Conservation (phyloP, 2,113 vertebrate genomes). For the Mesitornis unicolor region DNA sequence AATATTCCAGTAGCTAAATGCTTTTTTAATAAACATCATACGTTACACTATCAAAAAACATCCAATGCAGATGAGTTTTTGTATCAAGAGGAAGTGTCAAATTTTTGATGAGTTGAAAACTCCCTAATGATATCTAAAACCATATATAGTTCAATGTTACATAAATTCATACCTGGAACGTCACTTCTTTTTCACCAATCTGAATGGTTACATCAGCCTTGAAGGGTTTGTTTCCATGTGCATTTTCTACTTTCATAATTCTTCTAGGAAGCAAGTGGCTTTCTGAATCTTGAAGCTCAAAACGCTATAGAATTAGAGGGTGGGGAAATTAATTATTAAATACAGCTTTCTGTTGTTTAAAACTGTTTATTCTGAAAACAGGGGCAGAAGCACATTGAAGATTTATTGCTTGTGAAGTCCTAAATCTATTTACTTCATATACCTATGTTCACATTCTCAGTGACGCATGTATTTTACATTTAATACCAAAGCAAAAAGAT, state of each 20-base stretch:
- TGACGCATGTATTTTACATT: background rate
- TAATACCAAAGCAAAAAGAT: background rate
- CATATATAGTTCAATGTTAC: background rate
- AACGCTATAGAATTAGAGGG: conserved; percentile 75
- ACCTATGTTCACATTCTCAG: background rate
- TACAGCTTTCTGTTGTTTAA: background rate
- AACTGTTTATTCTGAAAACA: background rate
- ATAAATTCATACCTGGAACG: conserved; percentile 81
- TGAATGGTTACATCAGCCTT: conserved; percentile 80
- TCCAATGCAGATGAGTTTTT: background rate
- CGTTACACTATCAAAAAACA: background rate
- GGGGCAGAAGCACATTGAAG: background rate
- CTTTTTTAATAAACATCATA: background rate
- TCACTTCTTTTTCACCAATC: conserved; percentile 77
- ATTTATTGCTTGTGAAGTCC: background rate
- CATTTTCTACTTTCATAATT: conserved; percentile 72
- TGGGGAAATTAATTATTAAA: background rate
- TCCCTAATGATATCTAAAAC: background rate
- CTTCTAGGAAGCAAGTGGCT: conserved; percentile 57
- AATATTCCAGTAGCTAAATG: background rate
- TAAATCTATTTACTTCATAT: background rate
- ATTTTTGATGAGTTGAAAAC: background rate
- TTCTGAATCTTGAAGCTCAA: conserved; percentile 83
- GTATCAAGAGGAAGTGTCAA: background rate
- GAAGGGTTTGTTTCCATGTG: conserved; percentile 17